Conservation (phyloP, 2,113 vertebrate genomes). For the Coptodon rendalli region DNA sequence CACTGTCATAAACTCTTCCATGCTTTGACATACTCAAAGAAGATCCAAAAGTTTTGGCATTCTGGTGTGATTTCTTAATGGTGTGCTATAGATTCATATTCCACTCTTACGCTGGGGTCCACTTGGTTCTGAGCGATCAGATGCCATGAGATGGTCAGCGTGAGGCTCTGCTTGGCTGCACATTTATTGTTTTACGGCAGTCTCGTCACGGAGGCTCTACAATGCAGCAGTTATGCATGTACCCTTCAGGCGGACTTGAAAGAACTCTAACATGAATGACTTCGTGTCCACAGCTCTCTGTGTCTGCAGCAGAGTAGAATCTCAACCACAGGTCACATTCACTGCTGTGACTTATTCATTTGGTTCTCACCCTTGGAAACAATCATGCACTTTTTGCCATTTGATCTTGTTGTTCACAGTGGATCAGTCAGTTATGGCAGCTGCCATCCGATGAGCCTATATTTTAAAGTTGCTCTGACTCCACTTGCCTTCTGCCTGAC, state of each 20-base stretch:
- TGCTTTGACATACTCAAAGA: not conserved
- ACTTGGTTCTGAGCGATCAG: not conserved
- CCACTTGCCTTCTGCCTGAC: not conserved
- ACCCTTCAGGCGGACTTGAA: not conserved
- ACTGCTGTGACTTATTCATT: not conserved
- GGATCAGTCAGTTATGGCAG: not conserved
- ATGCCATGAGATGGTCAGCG: not conserved
- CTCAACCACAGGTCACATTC: not conserved
- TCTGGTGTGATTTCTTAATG: not conserved
- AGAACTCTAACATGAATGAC: not conserved
- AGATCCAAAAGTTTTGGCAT: not conserved
- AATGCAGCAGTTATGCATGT: not conserved
- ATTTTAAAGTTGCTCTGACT: not conserved
- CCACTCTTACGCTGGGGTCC: accelerated
- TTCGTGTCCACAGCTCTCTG: not conserved
- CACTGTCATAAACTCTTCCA: not conserved
- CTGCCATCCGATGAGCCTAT: not conserved
- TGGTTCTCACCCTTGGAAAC: not conserved
- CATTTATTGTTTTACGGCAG: not conserved
- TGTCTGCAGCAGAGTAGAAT: not conserved
- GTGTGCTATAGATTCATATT: not conserved
- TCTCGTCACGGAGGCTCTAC: not conserved
- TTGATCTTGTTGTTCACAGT: not conserved
- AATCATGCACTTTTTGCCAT: not conserved
- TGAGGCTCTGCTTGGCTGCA: not conserved